Conservation (phyloP, 1,140 invertebrate species). For the Alviniconcha marisindica region DNA sequence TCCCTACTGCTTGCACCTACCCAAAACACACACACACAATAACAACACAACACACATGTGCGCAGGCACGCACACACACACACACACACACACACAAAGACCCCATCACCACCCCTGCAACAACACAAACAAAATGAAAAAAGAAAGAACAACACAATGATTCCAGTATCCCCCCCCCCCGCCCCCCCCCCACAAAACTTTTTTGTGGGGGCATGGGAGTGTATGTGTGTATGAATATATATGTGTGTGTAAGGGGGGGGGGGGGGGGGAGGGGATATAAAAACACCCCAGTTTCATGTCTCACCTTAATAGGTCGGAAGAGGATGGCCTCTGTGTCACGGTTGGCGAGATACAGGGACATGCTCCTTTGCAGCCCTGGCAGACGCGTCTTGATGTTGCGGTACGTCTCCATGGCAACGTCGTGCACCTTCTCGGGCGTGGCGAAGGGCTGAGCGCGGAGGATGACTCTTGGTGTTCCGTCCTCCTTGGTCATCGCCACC, state of each 20-base stretch:
- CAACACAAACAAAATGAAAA: neutral
- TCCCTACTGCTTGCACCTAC: too few species aligned
- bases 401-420: slow-evolving; percentile 77
- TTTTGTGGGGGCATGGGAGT: too few species aligned
- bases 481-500: slow-evolving; percentile 70
- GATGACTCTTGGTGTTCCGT: slow-evolving; percentile 66
- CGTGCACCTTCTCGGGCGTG: slow-evolving; percentile 74
- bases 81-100: neutral
- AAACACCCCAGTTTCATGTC: too few species aligned
- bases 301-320: slow-evolving; percentile 92
- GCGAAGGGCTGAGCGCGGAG: slow-evolving; percentile 77
- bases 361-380: slow-evolving; percentile 87
- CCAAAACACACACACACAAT: too few species aligned
- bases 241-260: too few species aligned
- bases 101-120: neutral
- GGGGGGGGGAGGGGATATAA: too few species aligned
- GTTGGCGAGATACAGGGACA: slow-evolving; percentile 97
- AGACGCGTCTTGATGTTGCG: slow-evolving; percentile 88
- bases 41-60: too few species aligned
- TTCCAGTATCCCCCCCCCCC: too few species aligned
- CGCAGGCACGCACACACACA: too few species aligned
- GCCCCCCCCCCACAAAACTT: too few species aligned
- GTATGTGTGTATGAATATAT: too few species aligned
- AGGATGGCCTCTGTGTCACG: slow-evolving; percentile 97
- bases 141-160: neutral